phyloP scores from a whole-genome alignment of 2,888 invertebrate species.

The Limnephilus rhombicus region DNA sequence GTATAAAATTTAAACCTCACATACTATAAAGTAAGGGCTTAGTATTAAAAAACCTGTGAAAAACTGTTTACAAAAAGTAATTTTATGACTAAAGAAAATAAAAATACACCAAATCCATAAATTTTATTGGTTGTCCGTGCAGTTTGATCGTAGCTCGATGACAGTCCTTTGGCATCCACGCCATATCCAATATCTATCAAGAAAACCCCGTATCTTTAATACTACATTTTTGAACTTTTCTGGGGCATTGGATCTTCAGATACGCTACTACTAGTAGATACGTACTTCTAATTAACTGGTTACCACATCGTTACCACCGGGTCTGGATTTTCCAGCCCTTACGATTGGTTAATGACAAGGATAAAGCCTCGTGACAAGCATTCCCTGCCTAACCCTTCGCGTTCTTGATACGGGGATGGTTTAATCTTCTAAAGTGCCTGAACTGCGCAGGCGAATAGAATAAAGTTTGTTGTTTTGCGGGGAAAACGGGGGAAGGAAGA shows the following conservation, averaged over 20 bases:
- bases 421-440: slow-evolving; percentile 60
- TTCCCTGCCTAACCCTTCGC: slow-evolving; percentile 21
- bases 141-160: no score
- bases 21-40: no score
- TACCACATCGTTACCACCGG: slow-evolving; percentile 56
- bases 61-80: no score
- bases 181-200: neutral
- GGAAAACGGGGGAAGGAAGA: neutral
- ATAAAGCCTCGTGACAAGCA: slow-evolving; percentile 52
- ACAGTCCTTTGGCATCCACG: no score
- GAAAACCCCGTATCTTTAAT: neutral
- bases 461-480: slow-evolving; percentile 47
- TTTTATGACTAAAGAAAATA: no score
- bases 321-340: slow-evolving; percentile 51
- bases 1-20: no score
- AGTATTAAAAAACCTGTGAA: no score
- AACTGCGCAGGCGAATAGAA: slow-evolving; percentile 32
- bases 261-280: slow-evolving; percentile 15
- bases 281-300: slow-evolving; percentile 55
- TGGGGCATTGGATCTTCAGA: neutral
- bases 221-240: neutral
- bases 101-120: no score
- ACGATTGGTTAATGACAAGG: slow-evolving; percentile 58
- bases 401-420: slow-evolving; percentile 35
- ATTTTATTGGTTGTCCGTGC: no score